Evolutionary conservation across 2,113 vertebrate genomes (phyloP).

Genomic region (Redunca redunca): DNA sequence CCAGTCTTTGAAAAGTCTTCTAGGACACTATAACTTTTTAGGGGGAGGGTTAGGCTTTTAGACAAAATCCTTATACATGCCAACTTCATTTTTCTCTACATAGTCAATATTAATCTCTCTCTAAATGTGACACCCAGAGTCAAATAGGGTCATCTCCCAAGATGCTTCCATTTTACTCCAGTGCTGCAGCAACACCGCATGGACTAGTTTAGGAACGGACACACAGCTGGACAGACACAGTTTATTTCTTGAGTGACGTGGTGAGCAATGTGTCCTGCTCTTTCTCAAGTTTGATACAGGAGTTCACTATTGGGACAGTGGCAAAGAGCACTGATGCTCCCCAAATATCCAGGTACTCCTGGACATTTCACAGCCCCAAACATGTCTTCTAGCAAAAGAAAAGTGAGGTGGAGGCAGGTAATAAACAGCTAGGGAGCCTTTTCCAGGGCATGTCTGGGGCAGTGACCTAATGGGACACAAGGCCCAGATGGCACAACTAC

Average conservation of each 20-base stretch:
- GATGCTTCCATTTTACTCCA: neutral
- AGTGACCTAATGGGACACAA: neutral
- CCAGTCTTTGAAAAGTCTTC: constrained; percentile 1
- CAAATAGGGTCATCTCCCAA: neutral
- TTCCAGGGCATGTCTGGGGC: neutral
- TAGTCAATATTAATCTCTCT: neutral
- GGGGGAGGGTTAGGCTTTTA: neutral
- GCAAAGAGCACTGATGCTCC: neutral
- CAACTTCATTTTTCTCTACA: neutral
- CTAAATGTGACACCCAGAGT: neutral
- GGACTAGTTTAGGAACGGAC: neutral
- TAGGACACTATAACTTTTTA: neutral
- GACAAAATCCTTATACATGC: neutral
- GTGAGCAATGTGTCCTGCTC: neutral
- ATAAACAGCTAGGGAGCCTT: neutral
- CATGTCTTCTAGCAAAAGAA: neutral
- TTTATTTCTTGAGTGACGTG: neutral
- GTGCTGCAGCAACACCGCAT: neutral
- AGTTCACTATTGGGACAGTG: neutral
- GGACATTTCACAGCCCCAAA: neutral
- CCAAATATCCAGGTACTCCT: neutral
- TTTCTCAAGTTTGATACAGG: neutral
- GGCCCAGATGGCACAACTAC: neutral
- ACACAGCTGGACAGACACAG: neutral
- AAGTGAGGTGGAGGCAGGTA: neutral